Percentiles rank a stretch among this genome's conserved stretches.
Evolutionary conservation across 2,888 invertebrate genomes (phyloP).

Genomic region (Diadegma fenestrale): DNA sequence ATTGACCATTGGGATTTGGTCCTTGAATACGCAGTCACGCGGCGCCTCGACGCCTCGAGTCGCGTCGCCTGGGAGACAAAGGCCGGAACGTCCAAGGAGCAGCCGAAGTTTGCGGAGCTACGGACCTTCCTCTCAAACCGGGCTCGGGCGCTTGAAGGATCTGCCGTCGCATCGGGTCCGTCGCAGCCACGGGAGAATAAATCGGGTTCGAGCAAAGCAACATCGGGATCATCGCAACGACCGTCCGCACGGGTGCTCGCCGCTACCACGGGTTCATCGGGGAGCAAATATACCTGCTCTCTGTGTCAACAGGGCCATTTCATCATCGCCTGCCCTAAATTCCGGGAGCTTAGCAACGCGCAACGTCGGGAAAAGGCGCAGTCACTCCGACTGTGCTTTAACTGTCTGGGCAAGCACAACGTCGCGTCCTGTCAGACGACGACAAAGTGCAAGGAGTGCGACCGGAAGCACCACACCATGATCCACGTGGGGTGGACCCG

Average conservation of each 20-base stretch:
- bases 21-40: no score
- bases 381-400: no score
- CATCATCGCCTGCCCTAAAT: slow-evolving; percentile 19
- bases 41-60: no score
- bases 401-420: slow-evolving; percentile 25
- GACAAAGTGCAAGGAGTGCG: slow-evolving; percentile 21
- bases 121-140: no score
- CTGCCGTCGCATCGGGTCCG: no score
- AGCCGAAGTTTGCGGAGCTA: no score
- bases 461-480: slow-evolving; percentile 32
- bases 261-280: background rate
- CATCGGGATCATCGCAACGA: no score
- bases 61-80: no score
- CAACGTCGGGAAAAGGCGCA: slow-evolving; percentile 4
- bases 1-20: no score
- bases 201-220: no score
- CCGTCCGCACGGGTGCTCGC: background rate
- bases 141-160: no score
- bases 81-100: no score
- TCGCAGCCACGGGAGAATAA: background rate
- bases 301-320: slow-evolving; percentile 13
- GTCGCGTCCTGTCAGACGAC: slow-evolving; percentile 9
- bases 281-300: background rate
- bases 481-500: slow-evolving; percentile 42
- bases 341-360: background rate